Base-by-base conservation (phyloP, 2,797 vertebrate species). In the Anolis apletophallus region DNA sequence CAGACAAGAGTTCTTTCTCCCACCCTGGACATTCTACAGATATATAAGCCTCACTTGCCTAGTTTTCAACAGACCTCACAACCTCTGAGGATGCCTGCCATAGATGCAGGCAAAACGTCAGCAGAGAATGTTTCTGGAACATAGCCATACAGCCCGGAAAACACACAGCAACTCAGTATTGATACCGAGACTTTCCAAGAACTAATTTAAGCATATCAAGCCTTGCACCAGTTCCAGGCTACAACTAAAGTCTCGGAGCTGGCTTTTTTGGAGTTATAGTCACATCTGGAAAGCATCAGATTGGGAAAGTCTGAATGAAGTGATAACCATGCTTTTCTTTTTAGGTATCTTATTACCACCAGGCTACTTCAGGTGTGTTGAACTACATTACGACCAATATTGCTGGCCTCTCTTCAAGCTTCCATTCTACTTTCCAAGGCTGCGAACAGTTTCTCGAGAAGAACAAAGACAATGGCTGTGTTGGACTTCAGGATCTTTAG, bases 291-390 rank as follows among this genome's bases (percentile, higher is more conserved):
- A 64, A 64, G 9, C 36, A 40, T 21, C 19, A 73, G 21, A 10
- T 73, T 73, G 32, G 36, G 36, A 73, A 23, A 26, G 1, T 34
- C 21, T 71, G 32, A 17, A 19, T 21, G 7, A 57, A 50, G 54
- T 80, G 46, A 84, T 19, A 52, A 52, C 61, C 9, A 0, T 11
- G 26, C 55, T 73, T 78, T 12, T 52, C n/a, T 72, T 95, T 11
- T 34, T 94, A 99, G 99, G 97, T 99, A 86, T 97, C 98, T 68
- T 99, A 99, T 95, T 99, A 99, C 94, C 99, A 99, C 94, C 98
- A 99, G 95, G 98, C 97, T 14, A 98, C 97, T 0, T 97, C 98
- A 0, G 98, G 97, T 6, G 95, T 99, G 84, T 96, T 99, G 83
- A 97, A 97, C 81, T 99, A 98, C 0, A 96, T 99, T 95, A 98